These are phyloP conservation scores for Valencia hispanica DNA, from an alignment of 2,797 vertebrate species.

Conservation along the genomic window DNA sequence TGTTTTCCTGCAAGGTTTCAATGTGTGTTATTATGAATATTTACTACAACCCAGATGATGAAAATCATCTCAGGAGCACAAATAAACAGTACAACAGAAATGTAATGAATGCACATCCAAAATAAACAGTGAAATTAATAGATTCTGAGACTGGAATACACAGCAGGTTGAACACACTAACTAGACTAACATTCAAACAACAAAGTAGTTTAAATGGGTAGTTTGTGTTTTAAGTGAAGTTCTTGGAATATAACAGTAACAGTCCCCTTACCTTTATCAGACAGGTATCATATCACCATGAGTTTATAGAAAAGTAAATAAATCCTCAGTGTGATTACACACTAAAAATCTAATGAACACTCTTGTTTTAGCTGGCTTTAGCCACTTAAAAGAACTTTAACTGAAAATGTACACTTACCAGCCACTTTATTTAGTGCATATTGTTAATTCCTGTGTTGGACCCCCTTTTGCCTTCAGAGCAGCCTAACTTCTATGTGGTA, in stretches of 20 bases:
- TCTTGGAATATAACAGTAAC: not conserved
- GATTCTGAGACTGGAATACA: too few species aligned
- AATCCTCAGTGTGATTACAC: not conserved
- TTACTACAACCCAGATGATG: slow-evolving; percentile 58
- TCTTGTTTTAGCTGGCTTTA: too few species aligned
- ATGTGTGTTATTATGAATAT: slow-evolving; percentile 74
- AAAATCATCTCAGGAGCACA: slow-evolving; percentile 57
- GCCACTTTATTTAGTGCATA: not conserved
- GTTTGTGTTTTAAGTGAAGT: not conserved
- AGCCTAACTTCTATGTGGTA: too few species aligned
- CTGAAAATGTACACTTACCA: not conserved
- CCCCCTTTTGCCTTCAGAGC: not conserved
- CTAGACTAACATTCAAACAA: not conserved
- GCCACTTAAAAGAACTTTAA: too few species aligned
- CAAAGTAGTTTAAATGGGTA: not conserved
- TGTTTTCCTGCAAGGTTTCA: slow-evolving; percentile 64
- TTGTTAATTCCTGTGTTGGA: not conserved
- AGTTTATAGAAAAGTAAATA: not conserved
- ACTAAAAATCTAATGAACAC: not conserved
- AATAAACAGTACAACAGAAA: slow-evolving; percentile 36
- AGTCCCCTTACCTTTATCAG: not conserved
- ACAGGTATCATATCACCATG: not conserved
- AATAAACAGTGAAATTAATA: not conserved
- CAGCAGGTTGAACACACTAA: not conserved
- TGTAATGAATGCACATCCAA: slow-evolving; percentile 25